Conservation (phyloP, 2,113 vertebrate species). For the Panurus biarmicus region DNA sequence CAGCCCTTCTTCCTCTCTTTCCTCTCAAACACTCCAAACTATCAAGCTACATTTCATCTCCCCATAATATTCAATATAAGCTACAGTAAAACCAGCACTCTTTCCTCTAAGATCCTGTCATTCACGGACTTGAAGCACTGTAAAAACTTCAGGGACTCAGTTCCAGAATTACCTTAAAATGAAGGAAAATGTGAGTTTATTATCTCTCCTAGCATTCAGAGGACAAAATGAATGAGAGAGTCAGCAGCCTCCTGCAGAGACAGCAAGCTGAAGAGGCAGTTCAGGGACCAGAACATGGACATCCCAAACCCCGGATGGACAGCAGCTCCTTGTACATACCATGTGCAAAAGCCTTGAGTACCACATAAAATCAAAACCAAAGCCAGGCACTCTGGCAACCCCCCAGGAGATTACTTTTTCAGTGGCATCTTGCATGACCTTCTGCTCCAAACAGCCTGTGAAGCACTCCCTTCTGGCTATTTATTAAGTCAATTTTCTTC, state of each 20-base stretch:
- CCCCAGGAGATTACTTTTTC: neutral
- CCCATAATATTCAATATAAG: neutral
- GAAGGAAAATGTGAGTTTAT: neutral
- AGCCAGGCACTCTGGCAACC: neutral
- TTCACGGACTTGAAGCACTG: neutral
- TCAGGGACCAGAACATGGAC: neutral
- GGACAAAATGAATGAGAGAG: neutral
- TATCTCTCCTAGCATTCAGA: neutral
- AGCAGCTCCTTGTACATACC: neutral
- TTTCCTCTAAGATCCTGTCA: neutral
- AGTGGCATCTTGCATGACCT: neutral
- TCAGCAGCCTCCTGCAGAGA: neutral
- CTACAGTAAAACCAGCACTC: neutral
- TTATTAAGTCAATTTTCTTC: slow-evolving; percentile 36
- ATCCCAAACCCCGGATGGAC: neutral
- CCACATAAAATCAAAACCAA: neutral
- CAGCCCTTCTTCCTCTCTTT: neutral
- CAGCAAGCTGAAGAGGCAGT: neutral
- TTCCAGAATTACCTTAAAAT: neutral
- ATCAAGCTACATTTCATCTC: neutral
- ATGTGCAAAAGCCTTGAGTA: neutral
- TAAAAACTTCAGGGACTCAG: neutral
- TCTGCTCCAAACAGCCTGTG: slow-evolving; percentile 16
- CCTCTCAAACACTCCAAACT: neutral
- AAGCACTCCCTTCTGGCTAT: slow-evolving; percentile 13